phyloP scores from a whole-genome alignment of 2,888 invertebrate genomes.

The Eupelmus urozonus region DNA sequence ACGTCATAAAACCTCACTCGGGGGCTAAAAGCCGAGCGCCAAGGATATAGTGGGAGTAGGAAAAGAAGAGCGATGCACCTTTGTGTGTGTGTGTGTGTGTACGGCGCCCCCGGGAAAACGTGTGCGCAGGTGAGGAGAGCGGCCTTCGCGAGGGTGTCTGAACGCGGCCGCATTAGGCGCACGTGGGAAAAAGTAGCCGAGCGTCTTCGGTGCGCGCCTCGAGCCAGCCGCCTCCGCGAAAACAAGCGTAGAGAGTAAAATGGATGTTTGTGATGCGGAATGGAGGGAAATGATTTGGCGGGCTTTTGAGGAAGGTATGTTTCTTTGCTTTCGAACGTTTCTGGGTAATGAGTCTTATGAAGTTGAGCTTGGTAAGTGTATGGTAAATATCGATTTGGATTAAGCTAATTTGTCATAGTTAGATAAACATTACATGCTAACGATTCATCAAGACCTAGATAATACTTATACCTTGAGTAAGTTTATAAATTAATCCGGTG shows the following conservation, averaged over 20 bases:
- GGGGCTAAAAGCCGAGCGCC: constrained; percentile 56
- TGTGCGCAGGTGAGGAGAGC: constrained; percentile 32
- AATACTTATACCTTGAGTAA: too few species aligned
- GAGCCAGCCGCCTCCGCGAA: constrained; percentile 18
- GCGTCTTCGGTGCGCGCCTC: background rate
- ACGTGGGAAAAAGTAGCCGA: constrained; percentile 60
- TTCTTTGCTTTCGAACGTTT: too few species aligned
- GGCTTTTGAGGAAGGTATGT: too few species aligned
- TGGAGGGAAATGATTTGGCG: too few species aligned
- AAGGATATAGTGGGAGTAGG: constrained; percentile 12
- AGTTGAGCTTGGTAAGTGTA: too few species aligned
- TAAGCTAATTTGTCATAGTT: too few species aligned
- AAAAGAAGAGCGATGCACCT: constrained; percentile 40
- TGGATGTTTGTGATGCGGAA: too few species aligned
- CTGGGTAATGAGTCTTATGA: too few species aligned
- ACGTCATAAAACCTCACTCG: constrained; percentile 60
- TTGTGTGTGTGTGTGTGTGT: constrained; percentile 13
- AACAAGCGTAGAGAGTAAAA: background rate
- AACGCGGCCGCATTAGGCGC: constrained; percentile 39
- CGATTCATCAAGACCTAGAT: too few species aligned
- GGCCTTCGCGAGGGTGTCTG: constrained; percentile 22
- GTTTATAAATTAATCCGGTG: too few species aligned
- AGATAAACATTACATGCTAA: too few species aligned
- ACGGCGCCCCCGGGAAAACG: constrained; percentile 31
- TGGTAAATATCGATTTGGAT: too few species aligned